Evolutionary conservation across 2,797 vertebrate species (phyloP).

Genomic region (Ctenopoma multispine): DNA sequence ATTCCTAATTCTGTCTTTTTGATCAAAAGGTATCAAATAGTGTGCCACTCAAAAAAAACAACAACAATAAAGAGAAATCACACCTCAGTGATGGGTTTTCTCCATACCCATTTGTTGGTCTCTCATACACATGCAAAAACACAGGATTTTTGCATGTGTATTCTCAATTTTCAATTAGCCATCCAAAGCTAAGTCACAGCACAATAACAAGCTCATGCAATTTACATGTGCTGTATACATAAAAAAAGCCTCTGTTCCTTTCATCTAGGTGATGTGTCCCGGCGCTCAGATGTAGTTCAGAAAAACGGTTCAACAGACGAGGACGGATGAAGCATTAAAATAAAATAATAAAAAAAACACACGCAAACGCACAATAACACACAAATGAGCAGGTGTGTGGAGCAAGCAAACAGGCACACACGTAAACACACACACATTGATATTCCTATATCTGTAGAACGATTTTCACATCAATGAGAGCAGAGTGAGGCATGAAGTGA

Average conservation of each 20-base stretch:
- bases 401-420: slow-evolving; percentile 32
- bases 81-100: slow-evolving; percentile 18
- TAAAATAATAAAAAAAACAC: slow-evolving; percentile 40
- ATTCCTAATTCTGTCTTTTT: slow-evolving; percentile 7
- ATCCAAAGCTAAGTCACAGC: slow-evolving; percentile 62
- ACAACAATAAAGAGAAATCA: slow-evolving; percentile 6
- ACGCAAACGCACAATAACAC: slow-evolving; percentile 7
- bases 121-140: slow-evolving; percentile 41
- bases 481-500: slow-evolving; percentile 74
- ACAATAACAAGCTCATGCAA: slow-evolving; percentile 78
- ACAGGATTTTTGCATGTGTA: too few relatives aligned
- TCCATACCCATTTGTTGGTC: slow-evolving; percentile 9
- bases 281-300: slow-evolving; percentile 65
- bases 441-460: slow-evolving; percentile 63
- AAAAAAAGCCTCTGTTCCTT: slow-evolving; percentile 67
- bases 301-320: slow-evolving; percentile 54
- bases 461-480: slow-evolving; percentile 78
- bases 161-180: slow-evolving; percentile 74
- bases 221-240: slow-evolving; percentile 73
- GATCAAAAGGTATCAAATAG: slow-evolving; percentile 29
- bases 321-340: slow-evolving; percentile 60
- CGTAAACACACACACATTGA: slow-evolving; percentile 53
- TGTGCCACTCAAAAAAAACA: background rate
- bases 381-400: slow-evolving; percentile 69
- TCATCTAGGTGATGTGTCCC: slow-evolving; percentile 68